Evolutionary conservation across 2,113 vertebrate genomes (phyloP), one percentile per base, ranked within the genome.

Genomic region (Oxyruncus cristatus): DNA sequence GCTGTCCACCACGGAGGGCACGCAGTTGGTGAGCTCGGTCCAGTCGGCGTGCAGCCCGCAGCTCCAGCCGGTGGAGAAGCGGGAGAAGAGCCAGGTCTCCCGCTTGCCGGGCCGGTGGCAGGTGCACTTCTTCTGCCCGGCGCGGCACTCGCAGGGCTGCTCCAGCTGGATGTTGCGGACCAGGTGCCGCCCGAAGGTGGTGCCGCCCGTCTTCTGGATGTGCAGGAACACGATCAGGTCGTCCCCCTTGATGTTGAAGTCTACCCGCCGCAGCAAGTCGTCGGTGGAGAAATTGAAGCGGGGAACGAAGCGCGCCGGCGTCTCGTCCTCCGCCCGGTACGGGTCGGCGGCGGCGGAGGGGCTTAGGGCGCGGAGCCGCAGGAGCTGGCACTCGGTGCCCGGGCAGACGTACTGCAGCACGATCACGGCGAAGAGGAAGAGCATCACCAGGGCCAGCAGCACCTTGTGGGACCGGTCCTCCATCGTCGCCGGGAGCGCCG

Each of bases 41-140:
- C 99, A 99, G 99, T 99, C 99, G 76, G 99, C 99, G 97, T 99
- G 99, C 96, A 99, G 98, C 87, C 99, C 99, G 98, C 99, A 99
- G 98, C 99, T 99, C 99, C 99, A 99, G 98, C 99, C 99, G 2
- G 99, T 99, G 98, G 99, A 99, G 98, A 99, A 99, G 88, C 99
- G 98, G 13, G 99, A 99, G 98, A 99, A 99, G 92, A 99, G 98
- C 99, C 99, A 99, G 50, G 99, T 99, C 92, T 99, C 99, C 55
- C 98, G 98, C 93, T 99, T 99, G 77, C 99, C 99, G 16, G 99
- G 99, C 85, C 99, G 98, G 94, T 97, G 98, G 96, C 99, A 99
- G 91, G 99, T 99, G 94, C 99, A 99, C 96, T 99, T 99, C 98
- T 99, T 99, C 98, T 99, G 99, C 4, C 99, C 99, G 67, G 99